Evolutionary conservation across 2,797 vertebrate genomes (phyloP), one percentile per base, ranked within the genome.

Genomic region (Sebastiscus tertius): DNA sequence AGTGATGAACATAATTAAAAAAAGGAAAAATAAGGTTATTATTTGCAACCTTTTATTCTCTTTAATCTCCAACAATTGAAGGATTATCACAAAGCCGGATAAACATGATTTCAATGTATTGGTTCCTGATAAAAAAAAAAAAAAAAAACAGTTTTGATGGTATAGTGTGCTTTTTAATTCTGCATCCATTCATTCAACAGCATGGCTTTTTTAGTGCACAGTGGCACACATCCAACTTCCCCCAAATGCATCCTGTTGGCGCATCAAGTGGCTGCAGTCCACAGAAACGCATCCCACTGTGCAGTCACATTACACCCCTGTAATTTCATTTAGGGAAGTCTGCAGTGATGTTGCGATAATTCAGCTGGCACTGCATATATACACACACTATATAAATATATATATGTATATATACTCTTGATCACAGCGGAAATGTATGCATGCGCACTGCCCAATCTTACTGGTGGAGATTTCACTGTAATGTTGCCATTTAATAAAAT

Each of bases 201-300:
- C 68, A 24, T 73, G 87, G 81, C 79, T 42, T 88, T 77, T 88
- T 73, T 56, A 80, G 85, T 74, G 83, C 87, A 80, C 81, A 76
- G 85, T 92, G 93, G 91, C 91, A 85, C 69, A 75, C 80, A 33
- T 93, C 92, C 92, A 94, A 92, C 87, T 94, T 93, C 80, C 81
- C 81, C 83, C 79, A 87, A 90, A 92, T 56, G 86, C 89, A 87
- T 88, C 81, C 87, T 84, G 82, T 83, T 90, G 92, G 91, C 90
- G 94, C 94, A 95, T 95, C 94, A 95, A 95, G 94, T 95, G 94
- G 93, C 93, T 81, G 88, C 91, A 84, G 89, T 91, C 80, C 81
- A 82, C 82, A 27, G 77, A 80, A 88, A 87, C 55, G 85, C 83
- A 82, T 81, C 79, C 79, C 78, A 63, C 74, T 29, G 76, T 77